phyloP scores from a whole-genome alignment of 2,888 invertebrate species.

The Drosophila falleni region DNA sequence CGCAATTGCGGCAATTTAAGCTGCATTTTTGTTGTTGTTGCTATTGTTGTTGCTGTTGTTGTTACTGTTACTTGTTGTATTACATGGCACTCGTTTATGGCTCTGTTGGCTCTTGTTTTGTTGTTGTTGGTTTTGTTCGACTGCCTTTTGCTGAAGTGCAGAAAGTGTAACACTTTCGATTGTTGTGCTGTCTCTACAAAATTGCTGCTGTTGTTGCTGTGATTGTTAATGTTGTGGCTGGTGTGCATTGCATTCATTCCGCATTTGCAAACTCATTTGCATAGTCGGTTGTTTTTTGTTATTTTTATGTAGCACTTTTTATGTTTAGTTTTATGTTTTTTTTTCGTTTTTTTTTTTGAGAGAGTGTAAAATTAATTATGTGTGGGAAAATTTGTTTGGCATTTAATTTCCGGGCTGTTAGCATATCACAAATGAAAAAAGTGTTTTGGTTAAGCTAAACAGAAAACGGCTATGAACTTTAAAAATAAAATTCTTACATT shows the following conservation, averaged over 20 bases:
- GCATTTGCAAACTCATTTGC: constrained; percentile 79
- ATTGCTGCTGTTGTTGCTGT: constrained; percentile 29
- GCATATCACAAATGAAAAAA: constrained; percentile 17
- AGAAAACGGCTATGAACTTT: too few species aligned
- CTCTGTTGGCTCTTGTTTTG: constrained; percentile 58
- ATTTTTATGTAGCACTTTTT: constrained; percentile 45
- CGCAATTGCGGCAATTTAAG: constrained; percentile 73
- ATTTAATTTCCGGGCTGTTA: constrained; percentile 72
- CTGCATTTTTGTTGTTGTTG: constrained; percentile 33
- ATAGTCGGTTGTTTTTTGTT: constrained; percentile 52
- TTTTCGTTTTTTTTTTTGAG: constrained; percentile 31
- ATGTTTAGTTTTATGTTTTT: constrained; percentile 41
- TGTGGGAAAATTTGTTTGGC: constrained; percentile 75
- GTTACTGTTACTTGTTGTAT: constrained; percentile 60
- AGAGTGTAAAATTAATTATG: constrained; percentile 70
- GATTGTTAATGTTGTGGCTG: constrained; percentile 30
- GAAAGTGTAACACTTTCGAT: constrained; percentile 84
- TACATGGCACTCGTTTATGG: constrained; percentile 76
- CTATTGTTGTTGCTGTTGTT: constrained; percentile 35
- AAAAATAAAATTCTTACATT: too few species aligned
- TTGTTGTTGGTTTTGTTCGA: constrained; percentile 51
- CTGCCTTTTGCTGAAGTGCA: constrained; percentile 71
- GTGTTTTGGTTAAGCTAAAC: too few species aligned
- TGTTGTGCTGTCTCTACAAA: constrained; percentile 64
- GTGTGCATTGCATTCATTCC: constrained; percentile 75